Base-by-base conservation (phyloP, 2,113 vertebrate genomes). In the Myiozetetes cayanensis region DNA sequence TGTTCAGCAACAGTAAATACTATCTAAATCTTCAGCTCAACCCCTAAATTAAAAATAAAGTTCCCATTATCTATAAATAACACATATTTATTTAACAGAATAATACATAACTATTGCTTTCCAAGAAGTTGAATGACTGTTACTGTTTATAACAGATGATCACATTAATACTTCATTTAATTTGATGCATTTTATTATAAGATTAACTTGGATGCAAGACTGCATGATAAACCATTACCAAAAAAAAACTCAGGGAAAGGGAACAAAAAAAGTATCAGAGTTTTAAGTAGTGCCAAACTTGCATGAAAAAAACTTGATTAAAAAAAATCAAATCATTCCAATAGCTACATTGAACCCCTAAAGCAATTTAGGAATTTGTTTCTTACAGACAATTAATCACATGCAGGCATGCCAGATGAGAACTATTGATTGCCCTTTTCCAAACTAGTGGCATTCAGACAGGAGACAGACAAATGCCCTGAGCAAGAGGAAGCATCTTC, bases 371-470 rank as follows among this genome's bases (percentile, higher is more conserved):
- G 97, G 98, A 98, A 98, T 98, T 98, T 98, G 97, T 96, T 98
- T 98, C 98, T 98, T 96, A 96, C 97, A 98, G 97, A 98, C 98
- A 98, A 98, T 98, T 98, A 98, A 98, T 98, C 98, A 98, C 98
- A 98, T 98, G 98, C 98, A 98, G 98, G 98, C 97, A 97, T 98
- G 97, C 97, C 97, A 98, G 98, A 98, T 98, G 98, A 98, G 98
- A 98, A 98, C 98, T 98, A 99, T 99, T 98, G 98, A 99, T 99
- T 98, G 98, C 98, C 98, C 98, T 99, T 99, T 99, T 98, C 98
- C 97, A 98, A 97, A 98, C 97, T 98, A 96, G 97, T 98, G 98
- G 98, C 98, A 98, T 98, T 98, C 98, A 98, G 98, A 98, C 98
- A 98, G 97, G 97, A 99, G 98, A 98, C 98, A 98, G 98, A 98